Evolutionary conservation across 53 echinoderm and acorn worm genomes (phyloP).

Genomic region (Actinopyga echinites): DNA sequence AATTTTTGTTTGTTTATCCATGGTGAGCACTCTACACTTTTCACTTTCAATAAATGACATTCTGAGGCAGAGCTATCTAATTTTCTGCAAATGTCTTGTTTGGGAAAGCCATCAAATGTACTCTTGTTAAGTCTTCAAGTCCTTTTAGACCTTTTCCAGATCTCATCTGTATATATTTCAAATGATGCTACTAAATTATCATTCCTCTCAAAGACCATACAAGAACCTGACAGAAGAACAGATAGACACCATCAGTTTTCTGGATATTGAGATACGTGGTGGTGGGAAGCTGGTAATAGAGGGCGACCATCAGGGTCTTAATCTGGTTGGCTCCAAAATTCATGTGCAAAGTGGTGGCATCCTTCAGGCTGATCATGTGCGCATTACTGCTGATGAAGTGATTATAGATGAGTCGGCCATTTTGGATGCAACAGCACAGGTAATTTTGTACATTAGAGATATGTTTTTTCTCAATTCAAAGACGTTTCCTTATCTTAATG

Average conservation of each 20-base stretch:
- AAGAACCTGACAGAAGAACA: constrained; percentile 68
- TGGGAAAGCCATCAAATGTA: too few relatives aligned
- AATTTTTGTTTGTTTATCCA: too few relatives aligned
- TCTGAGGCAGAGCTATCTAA: too few relatives aligned
- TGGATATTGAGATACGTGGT: constrained; percentile 70
- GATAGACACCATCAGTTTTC: constrained; percentile 60
- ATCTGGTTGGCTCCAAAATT: constrained; percentile 62
- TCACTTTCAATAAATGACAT: too few relatives aligned
- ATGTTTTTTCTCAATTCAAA: too few relatives aligned
- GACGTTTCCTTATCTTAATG: too few relatives aligned
- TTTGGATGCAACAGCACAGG: constrained; percentile 58
- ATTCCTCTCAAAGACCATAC: constrained; percentile 52
- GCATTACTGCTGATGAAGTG: constrained; percentile 55
- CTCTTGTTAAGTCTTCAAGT: too few relatives aligned
- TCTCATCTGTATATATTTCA: too few relatives aligned
- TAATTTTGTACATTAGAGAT: not conserved
- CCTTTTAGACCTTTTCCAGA: too few relatives aligned
- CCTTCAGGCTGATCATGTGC: constrained; percentile 75
- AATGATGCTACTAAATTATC: too few relatives aligned
- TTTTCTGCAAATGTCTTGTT: too few relatives aligned
- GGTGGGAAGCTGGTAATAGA: constrained; percentile 78
- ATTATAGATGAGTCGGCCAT: constrained; percentile 75
- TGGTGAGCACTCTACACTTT: too few relatives aligned
- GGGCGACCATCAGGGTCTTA: constrained; percentile 67
- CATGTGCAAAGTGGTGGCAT: constrained; percentile 75